Conservation (phyloP, 1,140 invertebrate species). For the Micrasema longulum region DNA sequence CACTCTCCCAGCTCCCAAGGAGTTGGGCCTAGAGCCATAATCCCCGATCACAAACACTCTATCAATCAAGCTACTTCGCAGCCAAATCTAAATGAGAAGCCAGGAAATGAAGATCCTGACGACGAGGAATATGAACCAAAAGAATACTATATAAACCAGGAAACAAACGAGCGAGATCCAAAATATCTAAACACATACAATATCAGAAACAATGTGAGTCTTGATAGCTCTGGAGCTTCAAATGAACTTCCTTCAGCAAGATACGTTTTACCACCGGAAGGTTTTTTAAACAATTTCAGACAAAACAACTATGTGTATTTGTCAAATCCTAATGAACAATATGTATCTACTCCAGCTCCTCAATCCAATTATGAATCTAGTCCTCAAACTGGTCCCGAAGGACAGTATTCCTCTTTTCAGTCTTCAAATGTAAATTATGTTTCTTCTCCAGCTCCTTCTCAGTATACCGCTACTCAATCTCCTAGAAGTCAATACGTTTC, state of each 20-base stretch:
- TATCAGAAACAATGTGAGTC: conserved; percentile 29
- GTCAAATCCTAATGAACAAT: conserved; percentile 1
- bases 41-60: conserved; percentile 56
- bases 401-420: background rate
- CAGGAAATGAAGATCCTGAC: conserved; percentile 36
- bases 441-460: conserved; percentile 58
- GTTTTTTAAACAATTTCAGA: conserved; percentile 63
- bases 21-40: conserved; percentile 41
- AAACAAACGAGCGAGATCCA: background rate
- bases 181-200: conserved; percentile 14
- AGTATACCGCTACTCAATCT: conserved; percentile 59
- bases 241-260: conserved; percentile 64
- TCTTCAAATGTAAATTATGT: conserved; percentile 43
- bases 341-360: conserved; percentile 54
- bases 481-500: conserved; percentile 60
- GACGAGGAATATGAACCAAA: conserved; percentile 55
- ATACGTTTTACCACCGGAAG: conserved; percentile 65
- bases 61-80: conserved; percentile 59
- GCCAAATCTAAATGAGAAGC: conserved; percentile 59
- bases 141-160: conserved; percentile 8
- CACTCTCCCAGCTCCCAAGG: background rate
- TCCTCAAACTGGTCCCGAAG: conserved; percentile 8
- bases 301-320: conserved; percentile 15
- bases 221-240: conserved; percentile 63
- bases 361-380: conserved; percentile 52